Base-by-base conservation (phyloP, 1,140 invertebrate species). In the Drosophila elegans region DNA sequence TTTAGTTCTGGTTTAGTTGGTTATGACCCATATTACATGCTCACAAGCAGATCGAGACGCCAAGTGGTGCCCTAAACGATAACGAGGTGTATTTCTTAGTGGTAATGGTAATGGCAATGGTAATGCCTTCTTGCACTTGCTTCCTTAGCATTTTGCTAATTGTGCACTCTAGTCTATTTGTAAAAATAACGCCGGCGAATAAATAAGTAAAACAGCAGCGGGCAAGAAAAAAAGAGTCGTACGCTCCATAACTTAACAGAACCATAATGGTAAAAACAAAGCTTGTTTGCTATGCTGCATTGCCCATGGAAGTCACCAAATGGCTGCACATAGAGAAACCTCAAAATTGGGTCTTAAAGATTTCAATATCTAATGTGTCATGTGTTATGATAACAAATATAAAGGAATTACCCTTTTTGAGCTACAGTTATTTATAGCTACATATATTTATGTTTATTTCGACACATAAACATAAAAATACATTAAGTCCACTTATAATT, bases 21-120 rank as follows among this genome's bases (percentile, higher is more conserved):
- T 59, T 74, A 57, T 78, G 81, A 85, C 81, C 81, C 78, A 85
- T 85, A 80, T 85, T 80, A 74, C 54, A 57, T 62, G 74, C 56
- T 45, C 57, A 67, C 38, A 69, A 69, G 61, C 66, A 69, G 66
- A 67, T 67, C 48, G 62, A 67, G 62, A 32, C 25, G 63, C 36
- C 36, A 34, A 42, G 51, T 71, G 67, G 51, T 71, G 67, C 67
- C 67, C 66, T 64, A 72, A 64, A 77, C 74, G 74, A 60, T 69
- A 69, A 61, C 52, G 67, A 72, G 41, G 42, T 53, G 63, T 63
- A 27, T 42, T 75, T 74, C 45, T 71, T 41, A 21, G 1, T 21
- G 16, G 16, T 1, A 21, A 21, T 32, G 29, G 29, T 32, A 32
- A 32, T 32, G 29, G 29, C 6, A 32, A 32, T 32, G 57, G 63